Conservation (phyloP, 2,797 vertebrate species). For the Onychomys torridus region DNA sequence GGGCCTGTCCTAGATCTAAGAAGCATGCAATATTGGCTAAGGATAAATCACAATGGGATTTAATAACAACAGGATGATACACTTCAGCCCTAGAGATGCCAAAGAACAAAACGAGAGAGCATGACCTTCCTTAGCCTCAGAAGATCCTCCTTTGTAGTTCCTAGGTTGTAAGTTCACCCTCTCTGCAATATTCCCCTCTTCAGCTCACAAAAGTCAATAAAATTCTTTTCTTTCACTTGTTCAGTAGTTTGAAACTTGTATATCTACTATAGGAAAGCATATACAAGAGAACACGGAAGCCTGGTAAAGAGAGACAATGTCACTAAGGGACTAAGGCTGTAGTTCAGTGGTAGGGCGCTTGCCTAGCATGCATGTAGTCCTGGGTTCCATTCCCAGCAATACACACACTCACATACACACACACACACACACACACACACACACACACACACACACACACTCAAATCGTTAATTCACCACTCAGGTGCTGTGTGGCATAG, state of each 20-base stretch:
- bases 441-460: background rate
- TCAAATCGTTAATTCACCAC: background rate
- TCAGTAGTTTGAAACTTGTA: background rate
- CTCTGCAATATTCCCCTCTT: background rate
- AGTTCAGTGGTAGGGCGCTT: background rate
- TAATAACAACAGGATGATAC: slow-evolving; percentile 50
- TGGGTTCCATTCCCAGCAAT: background rate
- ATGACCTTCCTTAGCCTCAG: background rate
- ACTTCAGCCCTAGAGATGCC: background rate
- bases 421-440: background rate
- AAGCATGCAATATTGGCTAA: slow-evolving; percentile 59
- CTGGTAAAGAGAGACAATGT: background rate
- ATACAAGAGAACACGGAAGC: background rate
- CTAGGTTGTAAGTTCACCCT: background rate
- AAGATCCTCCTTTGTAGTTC: background rate
- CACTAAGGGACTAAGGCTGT: background rate
- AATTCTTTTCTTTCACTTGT: background rate
- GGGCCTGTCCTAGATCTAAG: slow-evolving; percentile 57
- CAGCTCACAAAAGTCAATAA: background rate
- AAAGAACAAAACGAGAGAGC: background rate
- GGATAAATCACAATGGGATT: slow-evolving; percentile 43
- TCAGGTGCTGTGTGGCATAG: no score
- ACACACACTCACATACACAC: background rate
- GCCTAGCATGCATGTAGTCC: no score
- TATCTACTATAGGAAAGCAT: background rate